Conservation (phyloP, 1,140 invertebrate species). For the Aphaenogaster rudis region DNA sequence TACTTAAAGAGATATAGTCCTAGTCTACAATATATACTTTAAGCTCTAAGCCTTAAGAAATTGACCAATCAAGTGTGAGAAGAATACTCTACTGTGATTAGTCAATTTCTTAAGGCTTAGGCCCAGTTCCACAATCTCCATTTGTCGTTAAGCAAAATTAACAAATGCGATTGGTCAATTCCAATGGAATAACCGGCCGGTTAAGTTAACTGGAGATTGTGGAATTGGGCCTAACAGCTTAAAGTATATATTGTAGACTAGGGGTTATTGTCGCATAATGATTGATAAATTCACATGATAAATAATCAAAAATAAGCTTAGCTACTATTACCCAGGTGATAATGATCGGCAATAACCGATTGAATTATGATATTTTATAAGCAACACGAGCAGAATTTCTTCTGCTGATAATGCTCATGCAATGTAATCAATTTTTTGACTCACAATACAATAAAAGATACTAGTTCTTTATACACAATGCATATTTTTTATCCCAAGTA, state of each 20-base stretch:
- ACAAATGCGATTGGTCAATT: too few relatives aligned
- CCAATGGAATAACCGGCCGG: too few relatives aligned
- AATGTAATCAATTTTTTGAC: slow-evolving; percentile 13
- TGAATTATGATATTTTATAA: slow-evolving; percentile 1
- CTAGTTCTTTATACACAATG: neutral
- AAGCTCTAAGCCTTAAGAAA: too few relatives aligned
- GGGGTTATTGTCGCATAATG: neutral
- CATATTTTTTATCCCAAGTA: neutral
- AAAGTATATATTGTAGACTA: too few relatives aligned
- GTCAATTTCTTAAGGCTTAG: too few relatives aligned
- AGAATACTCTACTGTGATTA: too few relatives aligned
- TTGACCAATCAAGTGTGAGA: too few relatives aligned
- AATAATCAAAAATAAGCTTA: neutral
- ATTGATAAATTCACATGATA: slow-evolving; percentile 6
- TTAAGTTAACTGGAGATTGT: too few relatives aligned
- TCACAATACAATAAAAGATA: neutral
- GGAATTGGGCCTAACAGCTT: too few relatives aligned
- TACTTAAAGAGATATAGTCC: neutral
- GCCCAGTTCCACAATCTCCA: too few relatives aligned
- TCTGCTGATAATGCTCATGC: neutral
- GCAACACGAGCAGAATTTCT: neutral
- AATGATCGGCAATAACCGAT: neutral
- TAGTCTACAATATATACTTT: too few relatives aligned
- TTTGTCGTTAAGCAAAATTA: too few relatives aligned
- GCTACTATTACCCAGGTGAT: neutral